These are phyloP conservation scores for Melierax canorus DNA, from an alignment of 2,113 vertebrate genomes.

Conservation along the genomic window DNA sequence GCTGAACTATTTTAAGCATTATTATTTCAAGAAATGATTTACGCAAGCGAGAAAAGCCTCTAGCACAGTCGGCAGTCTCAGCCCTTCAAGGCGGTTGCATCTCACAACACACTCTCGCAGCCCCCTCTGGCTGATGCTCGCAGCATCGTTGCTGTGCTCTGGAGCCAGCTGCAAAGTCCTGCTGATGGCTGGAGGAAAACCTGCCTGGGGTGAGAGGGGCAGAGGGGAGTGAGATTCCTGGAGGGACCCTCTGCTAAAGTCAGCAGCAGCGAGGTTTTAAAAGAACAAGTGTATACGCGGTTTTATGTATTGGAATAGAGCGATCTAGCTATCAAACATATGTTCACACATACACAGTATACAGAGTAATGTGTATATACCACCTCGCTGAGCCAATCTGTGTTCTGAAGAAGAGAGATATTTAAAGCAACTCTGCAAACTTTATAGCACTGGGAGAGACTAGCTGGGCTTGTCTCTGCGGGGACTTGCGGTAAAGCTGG, in stretches of 20 bases:
- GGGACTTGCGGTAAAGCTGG: constrained; percentile 21
- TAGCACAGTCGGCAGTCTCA: constrained; percentile 54
- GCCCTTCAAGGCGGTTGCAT: background rate
- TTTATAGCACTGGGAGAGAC: constrained; percentile 7
- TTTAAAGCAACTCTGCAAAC: constrained; percentile 62
- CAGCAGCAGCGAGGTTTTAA: background rate
- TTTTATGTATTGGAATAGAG: constrained; percentile 52
- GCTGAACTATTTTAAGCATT: constrained; percentile 50
- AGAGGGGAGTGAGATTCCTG: background rate
- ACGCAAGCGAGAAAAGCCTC: constrained; percentile 63
- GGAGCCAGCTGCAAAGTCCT: background rate
- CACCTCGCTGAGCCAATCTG: constrained; percentile 54
- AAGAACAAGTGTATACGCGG: constrained; percentile 31
- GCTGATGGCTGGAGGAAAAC: background rate
- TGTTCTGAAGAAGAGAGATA: constrained; percentile 47
- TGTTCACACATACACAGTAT: constrained; percentile 62
- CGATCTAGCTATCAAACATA: constrained; percentile 62
- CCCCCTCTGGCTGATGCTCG: constrained; percentile 60
- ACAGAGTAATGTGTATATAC: constrained; percentile 66
- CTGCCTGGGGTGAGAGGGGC: background rate
- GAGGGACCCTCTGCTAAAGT: background rate
- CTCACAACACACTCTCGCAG: constrained; percentile 30
- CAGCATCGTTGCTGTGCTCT: constrained; percentile 2
- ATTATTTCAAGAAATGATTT: constrained; percentile 64
- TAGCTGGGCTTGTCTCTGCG: background rate